Base-by-base conservation (phyloP, 2,113 vertebrate species). In the Scophthalmus maximus region DNA sequence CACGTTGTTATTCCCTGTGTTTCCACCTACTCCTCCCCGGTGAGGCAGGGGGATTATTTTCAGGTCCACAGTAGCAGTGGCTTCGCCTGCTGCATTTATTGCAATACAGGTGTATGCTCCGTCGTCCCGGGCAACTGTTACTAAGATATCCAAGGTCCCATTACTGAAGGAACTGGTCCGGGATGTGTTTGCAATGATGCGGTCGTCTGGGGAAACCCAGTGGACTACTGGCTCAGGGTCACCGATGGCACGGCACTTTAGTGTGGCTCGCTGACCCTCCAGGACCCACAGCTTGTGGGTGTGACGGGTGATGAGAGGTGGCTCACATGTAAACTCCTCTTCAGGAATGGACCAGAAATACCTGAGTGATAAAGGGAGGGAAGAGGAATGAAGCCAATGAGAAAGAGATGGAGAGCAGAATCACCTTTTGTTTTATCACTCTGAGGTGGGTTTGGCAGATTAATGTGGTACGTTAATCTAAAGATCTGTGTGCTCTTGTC, bases 321-420 rank as follows among this genome's bases (percentile, higher is more conserved):
- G 95, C 75, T 97, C 96, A 6, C 96, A 97, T 2, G 93, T 95
- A 63, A 97, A 97, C 92, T 97, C 96, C 82, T 95, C 95, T 83
- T 97, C 96, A 0, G 96, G 95, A 67, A 97, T 95, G 0, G 95
- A 94, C 96, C 96, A 97, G 87, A 97, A 97, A 81, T 97, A 97
- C 38, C 90, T 91, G 63, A 42, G 32, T n/a, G 15, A 57, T 6
- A 55, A 34, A 68, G 15, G 6, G 6, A 30, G 6, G 1, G n/a
- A 57, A 23, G 51, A 59, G 29, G 6, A 14, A 58, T 30, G 6
- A 52, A 32, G 14, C 22, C 2, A 0, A 10, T 38, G 23, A 67
- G 20, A 8, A 2, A 17, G 49, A 51, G 22, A 20, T 51, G 46
- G 18, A 25, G 42, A 44, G 20, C 15, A 22, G 18, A 38, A 30